Evolutionary conservation across 2,797 vertebrate genomes (phyloP).

Genomic region (Thripadectes ignobilis): DNA sequence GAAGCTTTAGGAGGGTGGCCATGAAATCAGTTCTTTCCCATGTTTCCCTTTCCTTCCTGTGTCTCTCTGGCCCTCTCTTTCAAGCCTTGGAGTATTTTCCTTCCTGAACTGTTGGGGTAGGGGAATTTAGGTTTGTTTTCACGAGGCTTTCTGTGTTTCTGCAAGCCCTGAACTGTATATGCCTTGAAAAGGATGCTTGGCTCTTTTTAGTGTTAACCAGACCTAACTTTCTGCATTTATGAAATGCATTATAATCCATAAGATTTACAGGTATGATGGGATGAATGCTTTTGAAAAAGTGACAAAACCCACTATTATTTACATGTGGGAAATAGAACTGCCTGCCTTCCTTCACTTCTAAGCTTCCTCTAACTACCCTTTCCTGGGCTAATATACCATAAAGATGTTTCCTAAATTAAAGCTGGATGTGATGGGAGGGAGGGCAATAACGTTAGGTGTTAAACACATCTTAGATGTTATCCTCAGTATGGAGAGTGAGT

Average conservation of each 20-base stretch:
- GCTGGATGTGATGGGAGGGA: accelerated
- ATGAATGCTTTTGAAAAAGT: accelerated
- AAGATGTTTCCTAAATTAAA: not conserved
- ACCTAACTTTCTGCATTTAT: not conserved
- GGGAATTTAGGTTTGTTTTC: not conserved
- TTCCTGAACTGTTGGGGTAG: not conserved
- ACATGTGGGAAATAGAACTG: not conserved
- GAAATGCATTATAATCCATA: accelerated
- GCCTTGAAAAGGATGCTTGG: not conserved
- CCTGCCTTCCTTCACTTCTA: not conserved
- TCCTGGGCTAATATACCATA: not conserved
- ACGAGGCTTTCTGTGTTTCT: not conserved
- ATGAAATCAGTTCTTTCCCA: not conserved
- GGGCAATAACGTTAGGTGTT: not conserved
- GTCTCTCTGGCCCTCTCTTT: not conserved
- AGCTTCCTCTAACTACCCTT: not conserved
- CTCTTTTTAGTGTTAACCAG: not conserved
- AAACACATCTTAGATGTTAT: not conserved
- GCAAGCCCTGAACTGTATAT: not conserved
- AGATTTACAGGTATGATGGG: not conserved
- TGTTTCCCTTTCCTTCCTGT: not conserved
- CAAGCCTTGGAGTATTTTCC: not conserved
- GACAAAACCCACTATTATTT: not conserved
- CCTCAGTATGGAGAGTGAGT: not conserved
- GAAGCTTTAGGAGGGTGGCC: not conserved